Evolutionary conservation across 1,140 invertebrate genomes (phyloP), one percentile per base, ranked within the genome.

Genomic region (Ostrea denselamellosa): DNA sequence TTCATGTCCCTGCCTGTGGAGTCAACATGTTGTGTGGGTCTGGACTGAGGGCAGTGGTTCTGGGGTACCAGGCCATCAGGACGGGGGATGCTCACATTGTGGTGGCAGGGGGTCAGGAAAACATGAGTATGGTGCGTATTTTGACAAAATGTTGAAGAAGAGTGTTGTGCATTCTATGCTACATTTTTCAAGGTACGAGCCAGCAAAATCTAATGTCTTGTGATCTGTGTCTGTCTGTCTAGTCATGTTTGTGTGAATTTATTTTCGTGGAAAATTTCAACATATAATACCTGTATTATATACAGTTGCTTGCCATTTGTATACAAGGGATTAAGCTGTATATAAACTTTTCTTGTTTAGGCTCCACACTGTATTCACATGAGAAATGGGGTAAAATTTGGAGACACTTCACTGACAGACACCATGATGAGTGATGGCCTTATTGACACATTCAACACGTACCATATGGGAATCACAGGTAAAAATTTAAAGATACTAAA

Each of bases 21-120:
- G 93, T 98, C 10, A 98, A 98, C 92, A 97, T 98, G 97, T 94
- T 98, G 4, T 98, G 98, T 95, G 98, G 97, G 53, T 98, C 97
- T 71, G 97, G 98, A 10, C 93, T 98, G 1, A 97, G 97, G 96
- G 95, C 97, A 86, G 96, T 98, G 51, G 95, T 95, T 17, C 93
- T 96, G 90, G 97, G 96, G 68, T 96, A 96, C 91, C 96, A 97
- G 92, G 96, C 97, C 12, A 97, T 98, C 87, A 96, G 96, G 91
- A 93, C 94, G 87, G 97, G 96, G 3, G 97, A 98, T 93, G 95
- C 96, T 54, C 94, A 96, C 25, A 95, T 98, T 85, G 96, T 98
- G 7, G 96, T 98, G 68, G 97, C 97, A 92, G 97, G 97, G 56
- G 98, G 98, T 0, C 97, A 98, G 95, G 98, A 98, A 95, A 97